Evolutionary conservation across 1,140 invertebrate species (phyloP), one percentile per base, ranked within the genome.

Genomic region (Bombus affinis): DNA sequence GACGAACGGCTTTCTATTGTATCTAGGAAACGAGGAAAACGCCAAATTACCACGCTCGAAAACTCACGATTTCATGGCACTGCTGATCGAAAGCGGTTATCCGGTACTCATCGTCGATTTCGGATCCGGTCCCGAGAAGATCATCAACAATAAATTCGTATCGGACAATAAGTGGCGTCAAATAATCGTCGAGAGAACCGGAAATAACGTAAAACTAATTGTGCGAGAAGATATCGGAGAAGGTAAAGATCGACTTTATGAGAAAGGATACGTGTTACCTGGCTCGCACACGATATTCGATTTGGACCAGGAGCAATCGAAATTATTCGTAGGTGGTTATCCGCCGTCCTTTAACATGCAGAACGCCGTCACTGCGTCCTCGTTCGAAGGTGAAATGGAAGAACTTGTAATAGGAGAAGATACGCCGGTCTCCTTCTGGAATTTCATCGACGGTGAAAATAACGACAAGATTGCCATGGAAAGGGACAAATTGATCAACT

Each of bases 111-210:
- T 97, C 35, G 96, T 99, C 87, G 98, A 99, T 92, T 96, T 99
- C 68, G 99, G 99, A 32, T 97, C 98, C 86, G 98, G 98, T 35
- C 96, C 97, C 0, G 96, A 97, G 57, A 96, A 96, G 85, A 96
- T 98, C 66, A 97, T 97, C 39, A 97, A 96, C 87, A 96, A 97
- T 25, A 97, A 97, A 93, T 96, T 96, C 85, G 97, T 98, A 0
- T 96, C 98, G 13, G 97, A 99, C 94, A 96, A 98, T 92, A 96
- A 96, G 13, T 99, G 99, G 99, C 98, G 99, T 93, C 97, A 99
- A 94, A 97, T 98, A 32, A 97, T 97, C 47, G 97, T 99, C 13
- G 97, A 99, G 87, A 97, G 98, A 87, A 97, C 96, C 81, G 99
- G 98, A 1, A 97, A 98, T 87, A 97, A 97, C 83, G 97, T 98